Evolutionary conservation across 1,140 invertebrate genomes (phyloP), one percentile per base, ranked within the genome.

Genomic region (Drosophila takahashii): DNA sequence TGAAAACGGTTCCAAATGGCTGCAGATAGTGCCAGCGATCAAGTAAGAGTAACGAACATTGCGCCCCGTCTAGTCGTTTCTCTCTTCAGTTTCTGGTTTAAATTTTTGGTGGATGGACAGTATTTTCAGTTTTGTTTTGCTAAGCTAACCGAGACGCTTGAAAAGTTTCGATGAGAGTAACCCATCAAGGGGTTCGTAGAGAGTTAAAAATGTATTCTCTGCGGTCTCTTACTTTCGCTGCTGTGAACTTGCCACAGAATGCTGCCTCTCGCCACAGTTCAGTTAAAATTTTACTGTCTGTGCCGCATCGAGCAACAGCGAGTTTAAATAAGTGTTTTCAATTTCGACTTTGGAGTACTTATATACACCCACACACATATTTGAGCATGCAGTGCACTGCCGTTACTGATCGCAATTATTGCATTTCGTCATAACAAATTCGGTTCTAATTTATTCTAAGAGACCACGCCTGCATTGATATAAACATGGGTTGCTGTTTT

Each of bases 401-500:
- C 37, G 0, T 27, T 29, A 9, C 6, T 27, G 34, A 54, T 54
- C 52, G 26, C 22, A 48, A 64, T 37, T 15, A 47, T 32, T 48
- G 32, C 13, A 29, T 39, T 47, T 62, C 18, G 58, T 39, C 26
- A 32, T 41, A 32, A 10, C 26, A 39, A 37, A 47, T 47, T 59
- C 26, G 59, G 27, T 32, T 62, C 48, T 54, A 50, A 58, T 77
- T 86, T 52, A 66, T 59, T 77, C 61, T 29, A 37, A 36, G 26
- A 8, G 53, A 45, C 44, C 51, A 39, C 57, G 32, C 60, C 61
- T 57, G 11, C 29, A 37, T 13, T 13, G 6, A 37, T 29, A 8
- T n/a, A n/a, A 66, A 50, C 29, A 92, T 92, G 89, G 69, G 65
- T 13, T 77, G 74, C 34, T 77, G 81, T 72, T 78, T 80, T 39